Base-by-base conservation (phyloP, 2,888 invertebrate species). In the Lasioglossum pauxillum region DNA sequence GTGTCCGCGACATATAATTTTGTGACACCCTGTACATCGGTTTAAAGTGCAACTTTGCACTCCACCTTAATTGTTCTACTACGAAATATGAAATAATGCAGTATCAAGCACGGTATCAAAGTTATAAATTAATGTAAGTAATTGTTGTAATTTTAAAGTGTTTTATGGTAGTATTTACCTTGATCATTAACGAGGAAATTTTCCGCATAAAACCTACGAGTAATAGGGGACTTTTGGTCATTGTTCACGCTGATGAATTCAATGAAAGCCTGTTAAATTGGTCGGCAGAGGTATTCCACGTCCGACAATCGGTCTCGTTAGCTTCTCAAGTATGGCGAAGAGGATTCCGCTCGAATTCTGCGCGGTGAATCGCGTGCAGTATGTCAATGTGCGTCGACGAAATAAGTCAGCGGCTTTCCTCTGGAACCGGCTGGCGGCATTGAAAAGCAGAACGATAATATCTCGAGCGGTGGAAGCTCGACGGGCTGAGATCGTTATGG, bases 381-480 rank as follows among this genome's bases (percentile, higher is more conserved):
- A 73, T 35, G 71, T 84, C 73, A 16, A 44, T 60, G 44, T 23
- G 71, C 53, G 74, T 31, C n/a, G 35, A n/a, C 44, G 44, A 76
- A 85, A 84, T 85, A 85, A 84, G 84, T 85, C 84, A 79, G 53
- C 75, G 35, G 49, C 49, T 84, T 76, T 73, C 72, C 72, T 76
- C 67, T 79, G 72, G 84, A 49, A 75, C 75, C 78, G 31, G 64
- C 75, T 41, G 44, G n/a, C 46, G 72, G 64, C 60, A 60, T 86
- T 82, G 82, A 78, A 84, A 78, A 73, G 73, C 86, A 23, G 60
- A 44, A 60, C 77, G 87, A 83, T 85, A 78, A 86, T 78, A 83
- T 86, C 81, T 75, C 14, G 72, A 35, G 57, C 31, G 38, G 27
- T 67, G 69, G 27, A 44, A 49, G 80, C 77, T 67, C 85, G 38